Conservation (phyloP, 2,888 invertebrate genomes). For the Cylindroiulus punctatus region DNA sequence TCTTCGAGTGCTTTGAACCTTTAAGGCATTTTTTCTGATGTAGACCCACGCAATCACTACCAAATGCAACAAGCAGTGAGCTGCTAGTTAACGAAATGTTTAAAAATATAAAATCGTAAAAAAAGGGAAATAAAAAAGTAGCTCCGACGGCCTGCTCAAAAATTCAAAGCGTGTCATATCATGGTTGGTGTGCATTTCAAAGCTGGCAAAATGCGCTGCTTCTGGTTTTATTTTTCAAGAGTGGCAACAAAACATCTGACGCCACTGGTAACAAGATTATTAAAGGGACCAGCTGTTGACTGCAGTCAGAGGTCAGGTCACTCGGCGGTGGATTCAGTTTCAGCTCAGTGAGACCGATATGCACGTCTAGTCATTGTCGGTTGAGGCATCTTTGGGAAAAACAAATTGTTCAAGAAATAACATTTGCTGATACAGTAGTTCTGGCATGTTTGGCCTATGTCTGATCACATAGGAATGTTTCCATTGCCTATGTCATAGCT, state of each 20-base stretch:
- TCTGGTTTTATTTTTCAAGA: slow-evolving; percentile 12
- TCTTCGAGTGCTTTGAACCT: too few relatives aligned
- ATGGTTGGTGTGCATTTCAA: not conserved
- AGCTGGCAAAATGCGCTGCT: not conserved
- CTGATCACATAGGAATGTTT: too few relatives aligned
- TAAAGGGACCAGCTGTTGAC: not conserved
- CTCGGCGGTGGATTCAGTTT: not conserved
- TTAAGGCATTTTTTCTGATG: too few relatives aligned
- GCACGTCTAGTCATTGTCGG: not conserved
- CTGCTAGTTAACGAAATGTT: slow-evolving; percentile 24
- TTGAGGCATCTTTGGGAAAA: too few relatives aligned
- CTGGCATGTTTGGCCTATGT: too few relatives aligned
- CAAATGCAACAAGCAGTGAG: too few relatives aligned
- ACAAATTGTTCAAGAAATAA: too few relatives aligned
- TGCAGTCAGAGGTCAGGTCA: not conserved
- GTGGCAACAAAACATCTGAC: not conserved
- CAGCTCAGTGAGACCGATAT: not conserved
- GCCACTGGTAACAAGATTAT: not conserved
- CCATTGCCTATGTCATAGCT: too few relatives aligned
- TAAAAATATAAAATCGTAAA: not conserved
- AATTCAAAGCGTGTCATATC: not conserved
- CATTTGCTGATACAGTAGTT: too few relatives aligned
- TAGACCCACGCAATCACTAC: too few relatives aligned
- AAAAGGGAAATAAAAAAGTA: not conserved
- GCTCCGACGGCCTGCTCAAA: not conserved